phyloP scores from a whole-genome alignment of 2,888 invertebrate species.

The Mesochorus sp. region DNA sequence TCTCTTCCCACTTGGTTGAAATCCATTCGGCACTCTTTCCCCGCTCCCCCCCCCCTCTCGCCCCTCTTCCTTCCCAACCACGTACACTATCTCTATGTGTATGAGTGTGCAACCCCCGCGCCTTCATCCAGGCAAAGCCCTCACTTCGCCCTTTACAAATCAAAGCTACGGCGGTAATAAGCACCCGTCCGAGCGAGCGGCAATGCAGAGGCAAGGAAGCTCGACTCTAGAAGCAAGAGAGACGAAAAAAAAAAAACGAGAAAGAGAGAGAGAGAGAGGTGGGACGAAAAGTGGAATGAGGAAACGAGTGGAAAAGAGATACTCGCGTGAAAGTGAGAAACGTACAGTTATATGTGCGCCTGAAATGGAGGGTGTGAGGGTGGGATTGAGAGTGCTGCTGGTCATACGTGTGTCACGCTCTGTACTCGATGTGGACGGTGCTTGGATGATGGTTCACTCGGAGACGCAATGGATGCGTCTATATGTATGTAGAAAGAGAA shows the following conservation, averaged over 20 bases:
- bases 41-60: constrained; percentile 31
- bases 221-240: constrained; percentile 41
- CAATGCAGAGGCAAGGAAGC: constrained; percentile 56
- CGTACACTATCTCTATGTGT: too few relatives aligned
- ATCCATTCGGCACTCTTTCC: constrained; percentile 48
- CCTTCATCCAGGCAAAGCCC: constrained; percentile 43
- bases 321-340: constrained; percentile 52
- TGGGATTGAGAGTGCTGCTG: constrained; percentile 71
- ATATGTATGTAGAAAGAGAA: too few relatives aligned
- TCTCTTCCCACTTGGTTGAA: constrained; percentile 31
- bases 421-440: not conserved
- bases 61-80: too few relatives aligned
- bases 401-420: constrained; percentile 69
- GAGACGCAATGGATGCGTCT: constrained; percentile 65
- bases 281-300: constrained; percentile 45
- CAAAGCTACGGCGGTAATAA: constrained; percentile 80
- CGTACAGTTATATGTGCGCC: constrained; percentile 39
- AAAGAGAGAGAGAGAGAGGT: constrained; percentile 30
- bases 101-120: too few relatives aligned
- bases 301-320: constrained; percentile 45
- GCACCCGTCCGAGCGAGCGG: constrained; percentile 69
- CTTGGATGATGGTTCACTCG: constrained; percentile 56
- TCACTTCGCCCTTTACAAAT: constrained; percentile 77
- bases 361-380: constrained; percentile 45
- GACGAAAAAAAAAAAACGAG: constrained; percentile 8